Percentiles rank a stretch among this genome's conserved stretches.
Conservation (phyloP, 2,888 invertebrate species). For the Oligia fasciuncula region DNA sequence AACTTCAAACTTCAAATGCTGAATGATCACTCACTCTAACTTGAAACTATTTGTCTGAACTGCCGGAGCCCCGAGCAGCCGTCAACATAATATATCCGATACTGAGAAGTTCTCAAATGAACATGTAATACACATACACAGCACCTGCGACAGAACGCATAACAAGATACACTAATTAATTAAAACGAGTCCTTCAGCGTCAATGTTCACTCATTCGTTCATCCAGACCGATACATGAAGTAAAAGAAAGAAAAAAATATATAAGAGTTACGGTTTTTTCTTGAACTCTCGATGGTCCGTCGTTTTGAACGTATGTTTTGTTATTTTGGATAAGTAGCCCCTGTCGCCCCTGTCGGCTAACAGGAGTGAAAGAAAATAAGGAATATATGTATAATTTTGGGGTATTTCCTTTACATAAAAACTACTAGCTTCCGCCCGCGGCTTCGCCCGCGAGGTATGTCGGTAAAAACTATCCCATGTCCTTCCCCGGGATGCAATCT, state of each 20-base stretch:
- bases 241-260: not conserved
- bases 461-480: too few species aligned
- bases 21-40: not conserved
- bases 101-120: conserved; percentile 37
- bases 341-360: not conserved
- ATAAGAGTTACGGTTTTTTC: not conserved
- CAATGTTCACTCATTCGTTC: conserved; percentile 33
- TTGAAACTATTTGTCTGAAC: conserved; percentile 24
- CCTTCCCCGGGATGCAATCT: too few species aligned
- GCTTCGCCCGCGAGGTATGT: too few species aligned
- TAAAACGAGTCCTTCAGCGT: conserved; percentile 8
- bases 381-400: too few species aligned
- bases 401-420: not conserved
- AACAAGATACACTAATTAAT: conserved; percentile 34
- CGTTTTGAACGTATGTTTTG: not conserved
- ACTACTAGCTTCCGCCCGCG: too few species aligned
- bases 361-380: too few species aligned
- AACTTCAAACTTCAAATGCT: not conserved
- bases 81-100: conserved; percentile 30
- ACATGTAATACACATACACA: conserved; percentile 28
- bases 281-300: not conserved
- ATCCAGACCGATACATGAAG: not conserved
- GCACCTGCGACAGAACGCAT: conserved; percentile 48
- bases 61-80: not conserved
- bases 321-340: not conserved